A percentile compares a stretch with the other conserved stretches of the same genome.
Evolutionary conservation across 1,140 invertebrate species (phyloP).

Genomic region (Drosophila orosa): DNA sequence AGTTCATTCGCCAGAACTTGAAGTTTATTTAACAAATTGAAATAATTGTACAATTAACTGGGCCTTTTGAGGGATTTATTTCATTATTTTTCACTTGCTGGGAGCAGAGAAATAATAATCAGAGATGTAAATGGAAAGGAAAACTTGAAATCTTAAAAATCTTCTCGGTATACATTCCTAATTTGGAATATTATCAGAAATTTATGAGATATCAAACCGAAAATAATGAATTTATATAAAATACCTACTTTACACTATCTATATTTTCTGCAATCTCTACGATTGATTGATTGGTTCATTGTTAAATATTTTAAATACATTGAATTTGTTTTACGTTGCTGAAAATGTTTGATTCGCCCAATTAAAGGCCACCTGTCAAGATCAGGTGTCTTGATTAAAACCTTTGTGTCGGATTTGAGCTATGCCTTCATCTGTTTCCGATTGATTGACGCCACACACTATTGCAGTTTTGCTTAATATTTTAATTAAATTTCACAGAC

Average conservation of each 20-base stretch:
- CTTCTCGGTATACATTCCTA: too few species aligned
- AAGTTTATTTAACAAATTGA: slow-evolving; percentile 1
- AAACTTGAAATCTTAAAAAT: too few species aligned
- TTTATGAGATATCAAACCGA: too few species aligned
- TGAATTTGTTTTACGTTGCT: not conserved
- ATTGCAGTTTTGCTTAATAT: slow-evolving; percentile 1
- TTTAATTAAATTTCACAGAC: slow-evolving; percentile 33
- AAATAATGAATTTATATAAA: too few species aligned
- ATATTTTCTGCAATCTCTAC: too few species aligned
- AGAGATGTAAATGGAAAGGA: too few species aligned
- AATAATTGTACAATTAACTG: not conserved
- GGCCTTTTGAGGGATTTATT: not conserved
- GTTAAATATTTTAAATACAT: slow-evolving; percentile 1
- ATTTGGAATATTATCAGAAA: too few species aligned
- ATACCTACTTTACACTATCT: too few species aligned
- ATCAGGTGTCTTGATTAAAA: not conserved
- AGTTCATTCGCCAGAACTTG: not conserved
- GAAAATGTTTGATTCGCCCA: slow-evolving; percentile 1
- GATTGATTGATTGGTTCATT: too few species aligned
- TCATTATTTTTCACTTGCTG: not conserved
- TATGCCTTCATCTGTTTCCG: not conserved
- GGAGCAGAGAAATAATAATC: not conserved
- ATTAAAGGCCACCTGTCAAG: slow-evolving; percentile 5
- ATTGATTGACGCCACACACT: slow-evolving; percentile 10
- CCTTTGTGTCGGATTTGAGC: not conserved